phyloP scores from a whole-genome alignment of 2,888 invertebrate genomes.

The Heliconius cydno region DNA sequence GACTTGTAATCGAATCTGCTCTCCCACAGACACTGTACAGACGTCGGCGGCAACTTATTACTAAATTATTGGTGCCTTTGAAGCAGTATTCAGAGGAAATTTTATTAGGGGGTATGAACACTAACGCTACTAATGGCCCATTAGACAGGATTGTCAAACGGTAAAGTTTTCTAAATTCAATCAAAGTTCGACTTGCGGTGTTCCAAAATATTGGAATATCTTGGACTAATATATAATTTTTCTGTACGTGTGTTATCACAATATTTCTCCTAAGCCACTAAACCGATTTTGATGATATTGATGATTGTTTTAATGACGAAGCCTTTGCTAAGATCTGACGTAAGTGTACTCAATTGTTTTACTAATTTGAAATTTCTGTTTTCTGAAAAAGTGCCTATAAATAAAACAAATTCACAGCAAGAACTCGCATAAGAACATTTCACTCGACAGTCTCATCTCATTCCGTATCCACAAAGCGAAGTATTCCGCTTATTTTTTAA shows the following conservation, averaged over 20 bases:
- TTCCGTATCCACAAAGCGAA: slow-evolving; percentile 25
- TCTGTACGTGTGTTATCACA: background rate
- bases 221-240: background rate
- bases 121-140: slow-evolving; percentile 43
- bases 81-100: slow-evolving; percentile 49
- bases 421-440: slow-evolving; percentile 17
- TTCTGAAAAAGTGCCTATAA: background rate
- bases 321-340: background rate
- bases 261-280: too few relatives aligned
- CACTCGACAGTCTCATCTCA: slow-evolving; percentile 19
- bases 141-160: slow-evolving; percentile 27
- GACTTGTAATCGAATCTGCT: slow-evolving; percentile 11
- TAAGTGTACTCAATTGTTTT: background rate
- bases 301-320: background rate
- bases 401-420: slow-evolving; percentile 13
- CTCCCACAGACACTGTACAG: background rate
- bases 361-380: background rate
- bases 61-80: slow-evolving; percentile 47
- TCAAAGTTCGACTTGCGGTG: background rate
- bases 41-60: slow-evolving; percentile 31
- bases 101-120: slow-evolving; percentile 49
- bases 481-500: slow-evolving; percentile 38
- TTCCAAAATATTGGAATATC: background rate
- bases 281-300: too few relatives aligned
- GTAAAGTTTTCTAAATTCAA: slow-evolving; percentile 19